phyloP scores from a whole-genome alignment of 2,888 invertebrate genomes.

The Dusona sp. region DNA sequence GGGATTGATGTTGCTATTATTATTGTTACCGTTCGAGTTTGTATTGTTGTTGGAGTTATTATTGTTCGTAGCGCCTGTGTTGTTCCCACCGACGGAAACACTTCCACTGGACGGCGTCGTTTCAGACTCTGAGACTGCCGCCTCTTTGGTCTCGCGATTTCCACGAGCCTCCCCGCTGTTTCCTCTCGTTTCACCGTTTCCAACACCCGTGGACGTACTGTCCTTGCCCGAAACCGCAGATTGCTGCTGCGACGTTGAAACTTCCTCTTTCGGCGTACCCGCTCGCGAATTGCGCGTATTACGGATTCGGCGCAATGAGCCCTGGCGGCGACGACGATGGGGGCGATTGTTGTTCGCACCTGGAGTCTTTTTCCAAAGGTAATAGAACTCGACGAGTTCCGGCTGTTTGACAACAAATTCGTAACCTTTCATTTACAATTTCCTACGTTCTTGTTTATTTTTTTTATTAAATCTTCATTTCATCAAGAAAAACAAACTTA shows the following conservation, averaged over 20 bases:
- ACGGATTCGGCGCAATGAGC: slow-evolving; percentile 94
- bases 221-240: slow-evolving; percentile 54
- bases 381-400: slow-evolving; percentile 99
- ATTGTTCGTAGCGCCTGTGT: slow-evolving; percentile 86
- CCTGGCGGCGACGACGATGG: slow-evolving; percentile 94
- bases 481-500: neutral
- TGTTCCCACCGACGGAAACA: slow-evolving; percentile 84
- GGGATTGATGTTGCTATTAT: slow-evolving; percentile 73
- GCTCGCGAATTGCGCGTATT: slow-evolving; percentile 95
- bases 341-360: slow-evolving; percentile 98
- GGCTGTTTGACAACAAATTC: slow-evolving; percentile 86
- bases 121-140: slow-evolving; percentile 83
- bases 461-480: neutral
- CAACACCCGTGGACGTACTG: slow-evolving; percentile 28
- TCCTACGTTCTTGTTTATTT: neutral
- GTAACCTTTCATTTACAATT: neutral
- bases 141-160: slow-evolving; percentile 69
- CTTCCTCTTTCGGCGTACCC: slow-evolving; percentile 90
- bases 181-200: slow-evolving; percentile 52
- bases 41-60: slow-evolving; percentile 51
- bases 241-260: slow-evolving; percentile 68
- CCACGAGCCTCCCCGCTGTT: slow-evolving; percentile 53
- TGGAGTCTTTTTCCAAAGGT: slow-evolving; percentile 99
- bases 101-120: slow-evolving; percentile 78
- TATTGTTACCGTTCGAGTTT: slow-evolving; percentile 55